Conservation (phyloP, 2,888 invertebrate species). For the Andrena fulva region DNA sequence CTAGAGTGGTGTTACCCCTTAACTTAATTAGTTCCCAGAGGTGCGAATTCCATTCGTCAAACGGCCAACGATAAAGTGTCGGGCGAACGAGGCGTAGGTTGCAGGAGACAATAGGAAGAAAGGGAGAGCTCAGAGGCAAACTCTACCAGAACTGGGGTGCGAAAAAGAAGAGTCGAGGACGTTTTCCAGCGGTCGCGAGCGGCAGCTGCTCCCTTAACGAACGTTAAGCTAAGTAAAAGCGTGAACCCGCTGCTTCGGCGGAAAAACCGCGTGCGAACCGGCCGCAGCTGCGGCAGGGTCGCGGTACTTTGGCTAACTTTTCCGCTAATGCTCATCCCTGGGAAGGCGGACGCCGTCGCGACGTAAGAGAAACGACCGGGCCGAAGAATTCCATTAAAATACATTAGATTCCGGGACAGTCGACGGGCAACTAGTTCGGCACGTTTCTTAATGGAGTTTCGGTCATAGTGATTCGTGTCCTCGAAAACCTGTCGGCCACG, state of each 20-base stretch:
- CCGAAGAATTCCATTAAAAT: constrained; percentile 75
- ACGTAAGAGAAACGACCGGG: constrained; percentile 68
- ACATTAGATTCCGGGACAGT: constrained; percentile 70
- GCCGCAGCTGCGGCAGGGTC: constrained; percentile 72
- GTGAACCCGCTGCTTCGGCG: constrained; percentile 74
- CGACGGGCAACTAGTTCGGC: constrained; percentile 54
- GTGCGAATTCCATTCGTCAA: too few species aligned
- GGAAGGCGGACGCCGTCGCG: constrained; percentile 57
- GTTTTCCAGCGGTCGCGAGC: constrained; percentile 65
- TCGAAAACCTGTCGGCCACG: constrained; percentile 14
- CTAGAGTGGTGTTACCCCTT: too few species aligned
- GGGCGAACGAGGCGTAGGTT: constrained; percentile 39
- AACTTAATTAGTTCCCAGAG: too few species aligned
- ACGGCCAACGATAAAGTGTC: constrained; percentile 11
- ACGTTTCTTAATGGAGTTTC: constrained; percentile 65
- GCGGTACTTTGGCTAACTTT: constrained; percentile 75
- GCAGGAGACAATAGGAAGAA: neutral
- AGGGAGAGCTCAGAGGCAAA: neutral
- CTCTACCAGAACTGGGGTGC: constrained; percentile 32
- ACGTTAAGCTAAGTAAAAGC: constrained; percentile 75
- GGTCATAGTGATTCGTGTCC: constrained; percentile 35
- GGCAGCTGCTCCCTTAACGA: constrained; percentile 73
- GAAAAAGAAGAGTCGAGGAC: constrained; percentile 69
- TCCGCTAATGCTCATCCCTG: constrained; percentile 62
- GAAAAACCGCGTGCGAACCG: constrained; percentile 77